Evolutionary conservation across 2,797 vertebrate species (phyloP), one percentile per base, ranked within the genome.

Genomic region (Glyptemys insculpta): DNA sequence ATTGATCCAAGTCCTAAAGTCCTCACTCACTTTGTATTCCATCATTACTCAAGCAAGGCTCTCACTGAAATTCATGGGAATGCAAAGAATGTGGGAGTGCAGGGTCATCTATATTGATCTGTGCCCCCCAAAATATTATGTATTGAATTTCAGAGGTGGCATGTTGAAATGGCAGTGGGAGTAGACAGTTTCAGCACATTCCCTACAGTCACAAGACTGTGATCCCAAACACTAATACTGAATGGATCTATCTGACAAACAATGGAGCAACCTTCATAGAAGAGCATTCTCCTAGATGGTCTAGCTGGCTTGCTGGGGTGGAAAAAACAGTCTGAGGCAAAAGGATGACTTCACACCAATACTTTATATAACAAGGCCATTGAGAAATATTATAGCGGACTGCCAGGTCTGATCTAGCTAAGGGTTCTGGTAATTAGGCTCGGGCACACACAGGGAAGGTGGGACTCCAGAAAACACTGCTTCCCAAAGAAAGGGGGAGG

Each of bases 31-130:
- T 80, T 78, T 5, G 84, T 84, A 59, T 79, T 59, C 54, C 5
- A 1, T 15, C 23, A 62, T 82, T 65, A 85, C 12, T 82, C 41
- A 23, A 0, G 15, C 29, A 18, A 0, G 27, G 44, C 23, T 31
- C 8, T 23, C 18, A 62, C 74, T 53, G 18, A 88, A 65, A 76
- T 1, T 31, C 50, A 9, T 1, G 5, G 79, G 8, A 29, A n/a
- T 34, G 12, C 57, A 59, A 34, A 1, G 6, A 74, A 82, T 79
- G 84, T 62, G 49, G 62, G 53, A 27, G 23, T 29, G 44, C 12
- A 76, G 12, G 27, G 74, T 76, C 25, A 9, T 47, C 6, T 47
- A 76, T 76, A 47, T 47, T 47, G 41, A 8, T 15, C 25, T 76
- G 74, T 47, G 47, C 27, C 27, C 52, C 18, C 6, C 25, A 15